Base-by-base conservation (phyloP, 2,888 invertebrate genomes). In the Theristus sp. region DNA sequence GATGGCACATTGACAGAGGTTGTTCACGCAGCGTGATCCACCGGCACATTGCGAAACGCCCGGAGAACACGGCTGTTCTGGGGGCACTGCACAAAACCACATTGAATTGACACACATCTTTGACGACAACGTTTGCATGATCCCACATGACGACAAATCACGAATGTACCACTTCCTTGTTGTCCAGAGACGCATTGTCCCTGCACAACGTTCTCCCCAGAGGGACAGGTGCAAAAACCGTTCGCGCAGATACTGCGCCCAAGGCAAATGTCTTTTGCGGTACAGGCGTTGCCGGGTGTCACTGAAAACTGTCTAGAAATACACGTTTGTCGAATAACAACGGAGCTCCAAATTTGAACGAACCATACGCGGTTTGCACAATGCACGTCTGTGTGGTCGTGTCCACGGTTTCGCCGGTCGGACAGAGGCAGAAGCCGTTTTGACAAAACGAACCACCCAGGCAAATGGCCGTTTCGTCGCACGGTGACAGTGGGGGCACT, bases 391-490 rank as follows among this genome's bases (percentile, higher is more conserved):
- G 55, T n/a, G n/a, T n/a, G n/a, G n/a, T n/a, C 25, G 26, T 56
- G 3, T 28, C 17, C 20, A 60, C 59, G n/a, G 25, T 29, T 6
- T 10, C 1, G 1, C 55, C 71, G 27, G 68, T 69, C 13, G 71
- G 70, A 62, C 72, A 72, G 13, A 67, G 66, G 58, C 72, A 72
- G 55, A 67, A 66, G 10, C 67, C 70, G 57, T 68, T 67, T 10
- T 67, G 69, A 57, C 72, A 72, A 13, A 70, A 65, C 10, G 70
- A 70, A 57, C 71, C 72, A n/a, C 71, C 71, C 0, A 66, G 61
- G 54, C 69, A 70, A 22, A 31, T 17, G 1, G 56, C 55, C 27
- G 20, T 49, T 10, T 20, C 3, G 49, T 49, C 49, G 24, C 49
- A 49, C 24, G 49, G 49, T 10, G 49, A 49, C 38, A 20, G 20